These are phyloP conservation scores for Miichthys miiuy DNA, from an alignment of 2,797 vertebrate species.

Conservation along the genomic window DNA sequence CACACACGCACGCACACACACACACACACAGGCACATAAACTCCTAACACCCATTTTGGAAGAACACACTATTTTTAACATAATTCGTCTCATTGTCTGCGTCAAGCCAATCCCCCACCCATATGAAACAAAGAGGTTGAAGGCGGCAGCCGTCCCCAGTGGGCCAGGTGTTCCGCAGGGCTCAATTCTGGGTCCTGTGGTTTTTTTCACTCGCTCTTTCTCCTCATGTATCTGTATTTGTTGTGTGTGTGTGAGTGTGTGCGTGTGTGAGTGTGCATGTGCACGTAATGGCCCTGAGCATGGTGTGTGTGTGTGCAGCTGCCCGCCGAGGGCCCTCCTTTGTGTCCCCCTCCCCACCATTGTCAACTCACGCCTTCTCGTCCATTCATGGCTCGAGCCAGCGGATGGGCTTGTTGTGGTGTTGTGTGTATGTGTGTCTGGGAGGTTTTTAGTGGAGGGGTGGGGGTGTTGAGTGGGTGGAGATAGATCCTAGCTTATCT, in stretches of 20 bases:
- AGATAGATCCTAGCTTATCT: slow-evolving; percentile 58
- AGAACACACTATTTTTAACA: slow-evolving; percentile 66
- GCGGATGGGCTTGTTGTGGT: slow-evolving; percentile 77
- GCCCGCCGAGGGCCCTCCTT: slow-evolving; percentile 87
- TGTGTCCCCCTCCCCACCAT: slow-evolving; percentile 84
- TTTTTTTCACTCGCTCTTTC: slow-evolving; percentile 44
- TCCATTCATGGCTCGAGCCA: slow-evolving; percentile 88
- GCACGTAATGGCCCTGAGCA: slow-evolving; percentile 87
- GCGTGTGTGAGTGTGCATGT: slow-evolving; percentile 20
- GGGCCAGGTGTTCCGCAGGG: slow-evolving; percentile 76
- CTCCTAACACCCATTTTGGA: slow-evolving; percentile 47
- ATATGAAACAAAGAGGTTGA: slow-evolving; percentile 71
- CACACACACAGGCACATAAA: slow-evolving; percentile 19
- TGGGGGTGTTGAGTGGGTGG: slow-evolving; percentile 75
- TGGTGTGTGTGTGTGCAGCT: slow-evolving; percentile 89
- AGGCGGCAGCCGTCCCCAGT: slow-evolving; percentile 64
- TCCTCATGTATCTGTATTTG: slow-evolving; percentile 54
- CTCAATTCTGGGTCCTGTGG: slow-evolving; percentile 58
- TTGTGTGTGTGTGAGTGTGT: slow-evolving; percentile 24
- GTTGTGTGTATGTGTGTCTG: slow-evolving; percentile 68
- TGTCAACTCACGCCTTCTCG: slow-evolving; percentile 89
- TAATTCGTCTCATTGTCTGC: slow-evolving; percentile 71
- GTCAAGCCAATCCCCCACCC: slow-evolving; percentile 49
- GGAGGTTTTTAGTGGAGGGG: not conserved
- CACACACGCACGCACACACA: slow-evolving; percentile 16